Conservation (phyloP, 2,113 vertebrate species). For the Brachionichthys hirsutus region DNA sequence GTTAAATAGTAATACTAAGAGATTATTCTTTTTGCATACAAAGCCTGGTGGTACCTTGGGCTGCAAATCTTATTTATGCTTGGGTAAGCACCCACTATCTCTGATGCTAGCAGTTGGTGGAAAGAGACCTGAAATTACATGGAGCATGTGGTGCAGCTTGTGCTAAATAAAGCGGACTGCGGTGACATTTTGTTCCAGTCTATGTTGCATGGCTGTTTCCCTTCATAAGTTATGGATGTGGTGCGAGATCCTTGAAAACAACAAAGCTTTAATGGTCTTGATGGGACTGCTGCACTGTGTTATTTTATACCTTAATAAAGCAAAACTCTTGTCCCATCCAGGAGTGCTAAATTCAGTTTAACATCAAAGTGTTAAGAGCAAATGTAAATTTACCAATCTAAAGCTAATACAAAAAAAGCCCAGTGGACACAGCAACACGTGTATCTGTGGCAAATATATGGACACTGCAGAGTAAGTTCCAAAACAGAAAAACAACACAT, state of each 20-base stretch:
- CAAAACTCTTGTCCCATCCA: slow-evolving; percentile 1
- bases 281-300: background rate
- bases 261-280: slow-evolving; percentile 11
- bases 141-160: slow-evolving; percentile 27
- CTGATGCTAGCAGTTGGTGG: slow-evolving; percentile 17
- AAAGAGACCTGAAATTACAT: slow-evolving; percentile 31
- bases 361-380: slow-evolving; percentile 19
- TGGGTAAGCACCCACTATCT: slow-evolving; percentile 22
- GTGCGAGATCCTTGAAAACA: slow-evolving; percentile 28
- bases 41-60: slow-evolving; percentile 37
- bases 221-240: slow-evolving; percentile 17
- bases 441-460: slow-evolving; percentile 15
- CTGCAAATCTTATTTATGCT: slow-evolving; percentile 41
- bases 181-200: slow-evolving; percentile 35
- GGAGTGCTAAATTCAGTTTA: slow-evolving; percentile 8
- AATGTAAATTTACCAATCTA: slow-evolving; percentile 16
- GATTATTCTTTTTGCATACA: slow-evolving; percentile 38
- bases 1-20: slow-evolving; percentile 44
- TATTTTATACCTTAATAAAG: slow-evolving; percentile 5
- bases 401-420: slow-evolving; percentile 28
- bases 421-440: slow-evolving; percentile 39
- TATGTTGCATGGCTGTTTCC: slow-evolving; percentile 19
- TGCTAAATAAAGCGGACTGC: slow-evolving; percentile 35
- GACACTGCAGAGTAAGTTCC: slow-evolving; percentile 22
- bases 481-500: slow-evolving; percentile 32